phyloP scores from a whole-genome alignment of 2,113 vertebrate genomes.

The Atractosteus spatula region DNA sequence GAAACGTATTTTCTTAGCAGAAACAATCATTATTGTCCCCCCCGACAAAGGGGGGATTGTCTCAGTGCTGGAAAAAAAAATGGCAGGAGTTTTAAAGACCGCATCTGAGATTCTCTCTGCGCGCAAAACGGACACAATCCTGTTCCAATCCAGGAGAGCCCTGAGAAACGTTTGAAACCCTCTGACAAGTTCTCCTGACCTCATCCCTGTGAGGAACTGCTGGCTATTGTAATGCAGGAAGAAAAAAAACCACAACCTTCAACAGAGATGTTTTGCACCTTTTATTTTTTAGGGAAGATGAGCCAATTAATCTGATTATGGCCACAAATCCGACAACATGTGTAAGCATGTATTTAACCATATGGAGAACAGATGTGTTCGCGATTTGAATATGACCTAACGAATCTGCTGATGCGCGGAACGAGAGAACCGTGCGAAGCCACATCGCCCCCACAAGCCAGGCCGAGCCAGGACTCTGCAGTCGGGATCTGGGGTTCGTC shows the following conservation, averaged over 20 bases:
- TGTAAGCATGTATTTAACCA: slow-evolving; percentile 73
- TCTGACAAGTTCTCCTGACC: slow-evolving; percentile 38
- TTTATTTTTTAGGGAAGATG: slow-evolving; percentile 68
- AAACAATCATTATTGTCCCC: too few species aligned
- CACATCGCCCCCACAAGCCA: too few species aligned
- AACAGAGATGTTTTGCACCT: slow-evolving; percentile 10
- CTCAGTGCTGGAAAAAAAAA: too few species aligned
- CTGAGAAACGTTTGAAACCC: not conserved
- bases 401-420: slow-evolving; percentile 59
- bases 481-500: too few species aligned
- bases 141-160: too few species aligned
- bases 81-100: too few species aligned
- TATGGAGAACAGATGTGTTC: slow-evolving; percentile 89
- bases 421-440: slow-evolving; percentile 43
- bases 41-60: too few species aligned
- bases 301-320: slow-evolving; percentile 90
- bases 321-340: slow-evolving; percentile 82
- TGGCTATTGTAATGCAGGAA: slow-evolving; percentile 60
- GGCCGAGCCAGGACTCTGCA: too few species aligned
- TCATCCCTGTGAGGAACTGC: slow-evolving; percentile 51
- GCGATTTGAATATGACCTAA: slow-evolving; percentile 43
- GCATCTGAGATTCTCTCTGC: too few species aligned
- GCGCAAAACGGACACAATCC: too few species aligned
- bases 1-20: too few species aligned
- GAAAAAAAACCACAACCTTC: slow-evolving; percentile 24